Evolutionary conservation across 2,888 invertebrate genomes (phyloP), one percentile per base, ranked within the genome.

Genomic region (Monoplex corrugatus): DNA sequence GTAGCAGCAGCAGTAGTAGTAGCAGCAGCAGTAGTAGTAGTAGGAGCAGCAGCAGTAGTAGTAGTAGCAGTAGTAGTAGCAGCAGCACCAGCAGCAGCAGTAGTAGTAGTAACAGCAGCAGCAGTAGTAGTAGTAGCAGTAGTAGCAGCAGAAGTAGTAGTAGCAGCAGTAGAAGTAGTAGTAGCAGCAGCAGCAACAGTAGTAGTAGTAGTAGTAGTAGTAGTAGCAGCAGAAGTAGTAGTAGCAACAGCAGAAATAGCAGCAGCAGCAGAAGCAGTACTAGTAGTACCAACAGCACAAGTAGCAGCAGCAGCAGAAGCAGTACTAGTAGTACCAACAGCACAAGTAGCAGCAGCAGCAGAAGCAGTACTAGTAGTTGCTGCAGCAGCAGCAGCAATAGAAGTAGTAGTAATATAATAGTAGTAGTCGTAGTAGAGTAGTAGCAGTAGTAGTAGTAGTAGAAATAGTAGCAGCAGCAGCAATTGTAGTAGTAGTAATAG

Each of bases 1-100:
- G 50, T 38, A 89, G 89, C 38, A 89, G 78, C 45, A 89, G 75
- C 45, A 85, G 85, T 44, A 89, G 89, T 86, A 85, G 85, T 85
- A 85, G 75, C 75, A 89, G 89, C 44, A 75, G 84, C 45, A 89
- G 75, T 50, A 85, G 85, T 35, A 89, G 89, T 43, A 89, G 75
- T 32, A 75, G 86, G 80, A 87, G 87, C 44, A 78, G 87, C 32
- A 78, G 87, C 44, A 87, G 45, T 44, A 87, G 87, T 13, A 87
- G 87, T 78, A 87, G 87, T 78, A 87, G 87, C 78, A 75, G 72
- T 38, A 72, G 72, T n/a, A 78, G 32, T 28, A 78, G 78, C 80
- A 75, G 78, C 45, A 87, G 45, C 40, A 44, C 40, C 19, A 78
- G 57, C n/a, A 80, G 38, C n/a, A 80, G 57, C 40, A 87, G 40